Evolutionary conservation across 2,888 invertebrate species (phyloP).

Genomic region (Hofmannophila pseudospretella): DNA sequence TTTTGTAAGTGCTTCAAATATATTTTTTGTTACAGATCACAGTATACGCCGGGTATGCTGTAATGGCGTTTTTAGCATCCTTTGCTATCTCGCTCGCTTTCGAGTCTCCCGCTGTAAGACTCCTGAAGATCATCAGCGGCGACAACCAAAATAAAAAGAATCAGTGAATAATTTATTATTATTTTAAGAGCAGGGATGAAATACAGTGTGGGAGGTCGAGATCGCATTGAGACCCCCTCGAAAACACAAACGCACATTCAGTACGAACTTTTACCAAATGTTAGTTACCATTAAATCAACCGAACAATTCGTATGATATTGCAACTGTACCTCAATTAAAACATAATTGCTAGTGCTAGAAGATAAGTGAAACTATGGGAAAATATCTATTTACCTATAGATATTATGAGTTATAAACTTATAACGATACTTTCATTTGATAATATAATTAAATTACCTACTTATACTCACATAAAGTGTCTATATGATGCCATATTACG

Average conservation of each 20-base stretch:
- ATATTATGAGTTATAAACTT: no score
- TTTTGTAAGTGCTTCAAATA: neutral
- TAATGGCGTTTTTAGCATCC: slow-evolving; percentile 85
- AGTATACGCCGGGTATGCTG: slow-evolving; percentile 86
- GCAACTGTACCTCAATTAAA: slow-evolving; percentile 8
- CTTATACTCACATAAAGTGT: no score
- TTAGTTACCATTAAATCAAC: slow-evolving; percentile 3
- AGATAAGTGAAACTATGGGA: neutral
- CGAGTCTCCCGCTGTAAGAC: slow-evolving; percentile 88
- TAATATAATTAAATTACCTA: no score
- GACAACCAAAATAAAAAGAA: slow-evolving; percentile 22
- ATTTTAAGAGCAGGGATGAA: neutral
- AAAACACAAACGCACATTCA: slow-evolving; percentile 6
- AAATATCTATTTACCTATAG: neutral
- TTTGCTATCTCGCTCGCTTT: slow-evolving; percentile 87
- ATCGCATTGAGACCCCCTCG: neutral
- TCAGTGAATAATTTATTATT: slow-evolving; percentile 3
- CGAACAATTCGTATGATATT: slow-evolving; percentile 6
- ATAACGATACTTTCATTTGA: no score
- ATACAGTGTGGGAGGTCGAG: neutral
- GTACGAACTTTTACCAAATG: slow-evolving; percentile 6
- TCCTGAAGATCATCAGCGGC: slow-evolving; percentile 82
- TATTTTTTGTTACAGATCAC: slow-evolving; percentile 46
- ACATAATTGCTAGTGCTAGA: slow-evolving; percentile 1
- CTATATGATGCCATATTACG: no score